phyloP scores from a whole-genome alignment of 2,113 vertebrate species.

The Odocoileus virginianus region DNA sequence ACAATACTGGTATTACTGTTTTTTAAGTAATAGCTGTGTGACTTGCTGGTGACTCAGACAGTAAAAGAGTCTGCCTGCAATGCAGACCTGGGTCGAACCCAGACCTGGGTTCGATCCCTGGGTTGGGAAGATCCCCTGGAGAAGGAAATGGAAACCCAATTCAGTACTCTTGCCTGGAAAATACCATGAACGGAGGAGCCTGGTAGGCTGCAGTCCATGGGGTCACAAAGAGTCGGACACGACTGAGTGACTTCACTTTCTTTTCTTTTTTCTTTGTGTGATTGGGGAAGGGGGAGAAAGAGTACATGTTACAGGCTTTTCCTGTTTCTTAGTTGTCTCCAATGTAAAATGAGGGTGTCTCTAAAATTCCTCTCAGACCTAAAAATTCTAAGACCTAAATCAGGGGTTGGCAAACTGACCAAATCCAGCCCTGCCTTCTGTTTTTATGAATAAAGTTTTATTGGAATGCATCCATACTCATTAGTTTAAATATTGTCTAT shows the following conservation, averaged over 20 bases:
- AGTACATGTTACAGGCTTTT: neutral
- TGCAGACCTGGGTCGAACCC: neutral
- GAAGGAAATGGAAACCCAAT: neutral
- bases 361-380: neutral
- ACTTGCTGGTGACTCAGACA: neutral
- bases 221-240: neutral
- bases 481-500: neutral
- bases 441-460: neutral
- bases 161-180: neutral
- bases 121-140: neutral
- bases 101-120: neutral
- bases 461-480: neutral
- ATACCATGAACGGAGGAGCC: neutral
- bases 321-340: neutral
- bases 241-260: neutral
- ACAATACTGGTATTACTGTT: neutral
- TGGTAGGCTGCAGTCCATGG: neutral
- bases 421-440: neutral
- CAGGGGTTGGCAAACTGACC: neutral
- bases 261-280: neutral
- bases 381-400: neutral
- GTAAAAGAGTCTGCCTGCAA: neutral
- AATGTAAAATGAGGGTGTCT: neutral
- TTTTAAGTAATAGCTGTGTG: neutral
- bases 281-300: accelerated